These are phyloP conservation scores for Sericinus montela DNA, from an alignment of 2,888 invertebrate genomes.

Conservation along the genomic window DNA sequence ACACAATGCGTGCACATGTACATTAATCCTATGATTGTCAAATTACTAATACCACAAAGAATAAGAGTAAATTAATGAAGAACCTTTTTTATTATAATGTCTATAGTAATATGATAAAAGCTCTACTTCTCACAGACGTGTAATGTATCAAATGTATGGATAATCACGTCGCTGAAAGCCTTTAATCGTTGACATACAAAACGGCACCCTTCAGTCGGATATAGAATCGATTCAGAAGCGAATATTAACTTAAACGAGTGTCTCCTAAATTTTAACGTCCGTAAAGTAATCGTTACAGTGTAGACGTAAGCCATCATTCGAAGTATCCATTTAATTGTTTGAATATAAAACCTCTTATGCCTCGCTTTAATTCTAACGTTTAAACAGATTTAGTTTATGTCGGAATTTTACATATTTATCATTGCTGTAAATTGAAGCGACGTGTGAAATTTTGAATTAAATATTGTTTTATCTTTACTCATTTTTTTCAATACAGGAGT, in stretches of 20 bases:
- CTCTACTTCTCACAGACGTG: not conserved
- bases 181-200: constrained; percentile 15
- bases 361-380: constrained; percentile 56
- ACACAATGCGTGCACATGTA: too few species aligned
- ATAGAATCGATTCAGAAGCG: constrained; percentile 23
- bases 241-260: constrained; percentile 57
- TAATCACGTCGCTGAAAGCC: constrained; percentile 15
- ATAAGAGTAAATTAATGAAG: too few species aligned
- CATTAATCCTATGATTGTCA: too few species aligned
- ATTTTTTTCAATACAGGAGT: too few species aligned
- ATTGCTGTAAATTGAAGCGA: constrained; percentile 17
- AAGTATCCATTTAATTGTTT: constrained; percentile 70
- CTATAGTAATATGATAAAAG: too few species aligned
- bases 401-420: constrained; percentile 32
- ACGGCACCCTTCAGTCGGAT: constrained; percentile 11
- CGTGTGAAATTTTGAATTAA: not conserved
- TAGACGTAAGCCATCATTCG: constrained; percentile 61
- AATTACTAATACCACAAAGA: too few species aligned
- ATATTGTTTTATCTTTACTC: too few species aligned
- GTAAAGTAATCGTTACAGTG: constrained; percentile 62
- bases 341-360: constrained; percentile 68
- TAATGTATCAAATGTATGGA: constrained; percentile 8
- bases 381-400: constrained; percentile 46
- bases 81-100: too few species aligned
- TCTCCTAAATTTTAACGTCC: constrained; percentile 61